Evolutionary conservation across 2,797 vertebrate species (phyloP), one percentile per base, ranked within the genome.

Genomic region (Tiaroga cobitis): DNA sequence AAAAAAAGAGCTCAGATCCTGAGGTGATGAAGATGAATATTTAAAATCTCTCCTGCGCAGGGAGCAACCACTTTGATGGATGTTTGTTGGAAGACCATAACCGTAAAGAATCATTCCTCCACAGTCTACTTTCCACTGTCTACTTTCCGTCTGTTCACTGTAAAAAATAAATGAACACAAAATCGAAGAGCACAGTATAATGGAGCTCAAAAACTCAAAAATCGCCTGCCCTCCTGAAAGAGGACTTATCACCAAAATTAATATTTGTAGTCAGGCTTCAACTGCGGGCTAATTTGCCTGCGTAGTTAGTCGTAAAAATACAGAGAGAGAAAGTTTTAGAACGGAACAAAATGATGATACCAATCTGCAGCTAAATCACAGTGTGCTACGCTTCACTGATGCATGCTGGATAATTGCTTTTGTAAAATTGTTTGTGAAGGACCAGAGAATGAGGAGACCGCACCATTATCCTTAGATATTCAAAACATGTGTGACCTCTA

Each of bases 391-490:
- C 76, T 80, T 79, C 39, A 80, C 75, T 80, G 83, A 73, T 80
- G 83, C 54, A 63, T 80, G 83, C 29, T 80, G 37, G 54, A 70
- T 85, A 80, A 85, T 80, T 72, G 83, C 68, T 34, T 85, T 85
- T 1, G 49, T 63, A 78, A 70, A 85, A 79, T 61, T 85, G 82
- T 78, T 77, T 84, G 37, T 85, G 67, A 59, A 85, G 51, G 54
- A 41, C 37, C 67, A 37, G 26, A 79, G 26, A 79, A 61, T 4
- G 65, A 77, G 34, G 54, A 70, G 24, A 13, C 15, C 15, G 2
- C 34, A 56, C 80, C 37, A 65, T 63, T 83, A 68, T 84, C 32
- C 46, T 77, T 70, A 84, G 46, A 70, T 26, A 78, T 46, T 59
- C 18, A 78, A 69, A 84, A n/a, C 56, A 74, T 70, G 51, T 77